Base-by-base conservation (phyloP, 2,113 vertebrate genomes). In the Bucco capensis region DNA sequence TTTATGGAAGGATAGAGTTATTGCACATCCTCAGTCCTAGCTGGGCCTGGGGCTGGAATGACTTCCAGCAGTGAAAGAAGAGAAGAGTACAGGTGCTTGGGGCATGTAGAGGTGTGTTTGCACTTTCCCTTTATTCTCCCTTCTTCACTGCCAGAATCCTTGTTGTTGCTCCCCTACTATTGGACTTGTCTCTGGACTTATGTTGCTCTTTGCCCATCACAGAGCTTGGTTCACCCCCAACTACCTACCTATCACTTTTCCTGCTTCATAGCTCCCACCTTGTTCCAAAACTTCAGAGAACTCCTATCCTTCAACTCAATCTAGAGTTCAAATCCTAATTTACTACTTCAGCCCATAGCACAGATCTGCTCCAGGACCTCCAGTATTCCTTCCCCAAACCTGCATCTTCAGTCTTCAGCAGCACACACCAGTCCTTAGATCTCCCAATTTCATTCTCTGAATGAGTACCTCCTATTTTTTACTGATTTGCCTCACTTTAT, bases 181-280 rank as follows among this genome's bases (percentile, higher is more conserved):
- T 76, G 42, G 16, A 5, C 46, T 50, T 42, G 8, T 62, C 38
- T 4, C 1, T 14, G 27, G n/a, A 76, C 31, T 21, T 44, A 0
- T n/a, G 27, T 54, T 56, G 3, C 12, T 80, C 69, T 71, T 37
- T 3, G 21, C 30, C 57, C n/a, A 11, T 67, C 0, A 0, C 0
- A 54, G 75, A 58, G 25, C 12, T 73, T 73, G 33, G 24, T 70
- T 73, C 56, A 57, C 19, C 10, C 40, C 9, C 25, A 13, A 37
- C 14, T 33, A 47, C 28, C 5, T 50, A 5, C 46, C 18, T 71
- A 14, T 49, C 42, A 25, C 40, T 86, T 90, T n/a, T 69, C 1
- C 19, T 76, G 57, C 12, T 30, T 50, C 21, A 4, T 6, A 2
- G 12, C 51, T 92, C 54, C 46, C 12, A 35, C 14, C 28, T 37